phyloP scores from a whole-genome alignment of 2,888 invertebrate genomes.

The Orthonevra nobilis region DNA sequence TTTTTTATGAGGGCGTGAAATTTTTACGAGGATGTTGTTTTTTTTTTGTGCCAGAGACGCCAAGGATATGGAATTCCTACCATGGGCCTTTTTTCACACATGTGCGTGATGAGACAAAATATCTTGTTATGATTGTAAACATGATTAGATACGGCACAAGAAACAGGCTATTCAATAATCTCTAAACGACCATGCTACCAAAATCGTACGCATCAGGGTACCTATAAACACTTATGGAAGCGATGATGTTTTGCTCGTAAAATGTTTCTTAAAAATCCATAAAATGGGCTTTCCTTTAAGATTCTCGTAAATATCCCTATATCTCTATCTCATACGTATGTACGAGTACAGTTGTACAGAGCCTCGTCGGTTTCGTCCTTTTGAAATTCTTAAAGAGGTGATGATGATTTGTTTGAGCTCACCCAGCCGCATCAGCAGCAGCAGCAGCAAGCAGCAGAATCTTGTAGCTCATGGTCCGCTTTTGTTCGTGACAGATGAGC shows the following conservation, averaged over 20 bases:
- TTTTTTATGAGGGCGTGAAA: constrained; percentile 59
- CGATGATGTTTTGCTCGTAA: constrained; percentile 62
- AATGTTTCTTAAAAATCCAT: constrained; percentile 65
- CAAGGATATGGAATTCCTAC: neutral
- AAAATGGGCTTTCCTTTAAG: constrained; percentile 46
- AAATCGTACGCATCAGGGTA: constrained; percentile 4
- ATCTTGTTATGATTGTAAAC: constrained; percentile 61
- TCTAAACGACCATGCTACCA: constrained; percentile 22
- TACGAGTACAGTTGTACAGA: too few species aligned
- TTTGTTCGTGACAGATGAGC: constrained; percentile 3
- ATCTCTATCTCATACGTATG: constrained; percentile 9
- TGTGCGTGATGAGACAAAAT: constrained; percentile 32
- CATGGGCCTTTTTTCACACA: neutral
- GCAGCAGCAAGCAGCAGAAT: too few species aligned
- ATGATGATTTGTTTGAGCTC: neutral
- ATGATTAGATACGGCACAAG: constrained; percentile 54
- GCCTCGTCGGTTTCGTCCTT: too few species aligned
- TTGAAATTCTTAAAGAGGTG: neutral
- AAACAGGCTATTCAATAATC: constrained; percentile 59
- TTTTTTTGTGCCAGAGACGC: constrained; percentile 32
- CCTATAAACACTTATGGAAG: constrained; percentile 63
- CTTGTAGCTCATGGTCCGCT: neutral
- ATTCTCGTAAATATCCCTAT: constrained; percentile 47
- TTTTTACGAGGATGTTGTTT: constrained; percentile 45
- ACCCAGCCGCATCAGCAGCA: too few species aligned